Percentiles rank a stretch among this genome's conserved stretches.
phyloP scores from a whole-genome alignment of 1,140 invertebrate species.

The Hylaeus volcanicus region DNA sequence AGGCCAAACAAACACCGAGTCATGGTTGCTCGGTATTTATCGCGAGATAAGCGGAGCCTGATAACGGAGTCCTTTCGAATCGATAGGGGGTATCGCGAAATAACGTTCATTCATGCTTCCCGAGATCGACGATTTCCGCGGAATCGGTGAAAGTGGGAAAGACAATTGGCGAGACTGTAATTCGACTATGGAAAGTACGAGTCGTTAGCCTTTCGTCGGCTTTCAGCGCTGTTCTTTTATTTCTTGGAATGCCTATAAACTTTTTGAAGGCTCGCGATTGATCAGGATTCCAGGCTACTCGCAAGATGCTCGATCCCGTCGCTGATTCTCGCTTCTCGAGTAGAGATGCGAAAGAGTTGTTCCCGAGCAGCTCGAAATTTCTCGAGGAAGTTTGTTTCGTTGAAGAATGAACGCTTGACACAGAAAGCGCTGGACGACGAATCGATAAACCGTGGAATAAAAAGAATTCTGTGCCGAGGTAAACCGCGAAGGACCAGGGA shows the following conservation, averaged over 20 bases:
- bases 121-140: not conserved
- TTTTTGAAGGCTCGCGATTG: too few species aligned
- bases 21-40: slow-evolving; percentile 14
- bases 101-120: slow-evolving; percentile 2
- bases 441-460: too few species aligned
- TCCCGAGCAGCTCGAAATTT: not conserved
- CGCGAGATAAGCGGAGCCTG: not conserved
- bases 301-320: too few species aligned
- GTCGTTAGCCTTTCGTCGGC: not conserved
- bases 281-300: too few species aligned
- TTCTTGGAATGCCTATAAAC: too few species aligned
- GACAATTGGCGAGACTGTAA: not conserved
- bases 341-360: too few species aligned
- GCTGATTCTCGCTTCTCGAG: too few species aligned
- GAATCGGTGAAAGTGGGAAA: slow-evolving; percentile 30
- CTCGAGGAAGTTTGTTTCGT: too few species aligned
- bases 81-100: not conserved
- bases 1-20: not conserved
- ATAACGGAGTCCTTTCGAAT: not conserved
- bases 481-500: too few species aligned
- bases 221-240: not conserved
- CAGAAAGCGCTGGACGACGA: too few species aligned
- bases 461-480: too few species aligned
- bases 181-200: not conserved
- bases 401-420: too few species aligned